Percentiles rank a stretch among this genome's conserved stretches.
phyloP scores from a whole-genome alignment of 2,888 invertebrate species.

The Tortricodes alternella region DNA sequence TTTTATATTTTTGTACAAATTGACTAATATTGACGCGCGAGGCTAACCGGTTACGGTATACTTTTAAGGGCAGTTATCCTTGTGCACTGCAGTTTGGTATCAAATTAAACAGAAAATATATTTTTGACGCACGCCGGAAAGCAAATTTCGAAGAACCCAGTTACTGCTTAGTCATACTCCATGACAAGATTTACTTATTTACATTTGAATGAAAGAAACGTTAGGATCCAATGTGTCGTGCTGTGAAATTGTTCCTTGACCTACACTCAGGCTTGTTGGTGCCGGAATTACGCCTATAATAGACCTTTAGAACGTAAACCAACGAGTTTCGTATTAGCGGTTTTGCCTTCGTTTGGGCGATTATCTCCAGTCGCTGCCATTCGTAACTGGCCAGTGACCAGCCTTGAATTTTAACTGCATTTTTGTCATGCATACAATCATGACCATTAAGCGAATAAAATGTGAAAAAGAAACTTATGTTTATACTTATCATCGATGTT shows the following conservation, averaged over 20 bases:
- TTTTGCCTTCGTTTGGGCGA: slow-evolving; percentile 10
- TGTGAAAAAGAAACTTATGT: slow-evolving; percentile 38
- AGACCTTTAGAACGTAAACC: slow-evolving; percentile 9
- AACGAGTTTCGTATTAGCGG: slow-evolving; percentile 6
- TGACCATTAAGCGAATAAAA: slow-evolving; percentile 39
- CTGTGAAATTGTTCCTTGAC: slow-evolving; percentile 17
- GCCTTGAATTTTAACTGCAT: slow-evolving; percentile 29
- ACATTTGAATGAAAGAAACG: slow-evolving; percentile 23
- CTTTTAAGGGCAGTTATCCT: not conserved
- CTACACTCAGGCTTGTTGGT: slow-evolving; percentile 6
- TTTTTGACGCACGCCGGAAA: not conserved
- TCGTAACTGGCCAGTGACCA: slow-evolving; percentile 2
- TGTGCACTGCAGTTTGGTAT: not conserved
- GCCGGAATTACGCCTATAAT: slow-evolving; percentile 25
- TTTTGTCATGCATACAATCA: slow-evolving; percentile 28
- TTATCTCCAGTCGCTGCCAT: slow-evolving; percentile 1
- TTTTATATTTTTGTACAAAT: slow-evolving; percentile 15
- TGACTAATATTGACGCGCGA: slow-evolving; percentile 8
- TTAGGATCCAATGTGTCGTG: not conserved
- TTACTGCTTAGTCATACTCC: not conserved
- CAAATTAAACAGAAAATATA: not conserved
- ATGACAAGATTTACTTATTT: slow-evolving; percentile 11
- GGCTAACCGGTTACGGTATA: slow-evolving; percentile 16
- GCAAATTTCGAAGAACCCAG: not conserved
- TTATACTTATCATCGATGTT: slow-evolving; percentile 35